Base-by-base conservation (phyloP, 2,888 invertebrate species). In the Drosophila koepferae region DNA sequence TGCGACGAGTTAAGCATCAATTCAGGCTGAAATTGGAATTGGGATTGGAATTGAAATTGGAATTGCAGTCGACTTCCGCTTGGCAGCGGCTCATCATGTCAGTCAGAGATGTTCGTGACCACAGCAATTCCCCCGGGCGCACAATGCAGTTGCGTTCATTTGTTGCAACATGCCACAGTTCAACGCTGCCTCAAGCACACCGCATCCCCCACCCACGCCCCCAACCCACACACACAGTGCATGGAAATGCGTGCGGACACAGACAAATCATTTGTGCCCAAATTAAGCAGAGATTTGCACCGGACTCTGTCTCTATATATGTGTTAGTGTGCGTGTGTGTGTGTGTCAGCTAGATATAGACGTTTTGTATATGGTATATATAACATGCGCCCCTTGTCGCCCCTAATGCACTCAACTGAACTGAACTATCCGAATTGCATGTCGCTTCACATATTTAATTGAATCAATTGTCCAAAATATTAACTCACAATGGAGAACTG, bases 381-480 rank as follows among this genome's bases (percentile, higher is more conserved):
- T 60, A 41, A 28, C 44, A 48, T 40, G n/a, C 48, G 36, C n/a
- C 28, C 44, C 58, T 31, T 46, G 41, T 53, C 64, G 64, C 61
- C 75, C 74, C 61, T 3, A 49, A 53, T 64, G 48, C 60, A 60
- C 53, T 6, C 63, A 43, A 18, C 51, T 56, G 58, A 43, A 18
- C 51, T 56, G 58, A 48, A 55, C 46, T 55, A 63, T 28, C 5
- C 41, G 55, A 55, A 48, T 34, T 69, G 74, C 70, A 61, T 46
- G 36, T 48, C 59, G 66, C 40, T 46, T 43, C 58, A 63, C 43
- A 36, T 48, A 58, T 70, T 73, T 82, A 82, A 87, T 85, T 85
- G 87, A 85, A 87, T 85, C 70, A 82, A 80, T 76, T 76, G 74
- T 66, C 73, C 70, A 31, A 63, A 63, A 75, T 77, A 85, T 85